phyloP scores from a whole-genome alignment of 1,140 invertebrate genomes.

The Aphis gossypii region DNA sequence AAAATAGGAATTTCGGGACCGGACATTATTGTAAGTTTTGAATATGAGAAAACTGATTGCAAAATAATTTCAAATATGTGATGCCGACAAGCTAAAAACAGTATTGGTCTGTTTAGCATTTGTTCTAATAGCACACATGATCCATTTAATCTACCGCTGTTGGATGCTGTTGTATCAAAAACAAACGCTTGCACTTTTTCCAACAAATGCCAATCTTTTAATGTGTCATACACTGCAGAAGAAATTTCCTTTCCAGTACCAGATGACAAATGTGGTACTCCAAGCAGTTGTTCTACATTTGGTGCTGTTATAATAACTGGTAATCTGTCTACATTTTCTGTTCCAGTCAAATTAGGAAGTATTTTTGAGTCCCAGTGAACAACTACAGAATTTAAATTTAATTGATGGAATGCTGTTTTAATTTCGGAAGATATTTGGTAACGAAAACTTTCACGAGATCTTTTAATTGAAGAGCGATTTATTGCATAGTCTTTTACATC shows the following conservation, averaged over 20 bases:
- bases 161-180: conserved; percentile 59
- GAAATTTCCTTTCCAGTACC: conserved; percentile 28
- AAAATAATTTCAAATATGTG: conserved; percentile 58
- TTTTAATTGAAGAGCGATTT: conserved; percentile 57
- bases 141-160: conserved; percentile 58
- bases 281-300: conserved; percentile 46
- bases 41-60: conserved; percentile 57
- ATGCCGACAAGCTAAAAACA: conserved; percentile 59
- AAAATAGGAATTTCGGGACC: conserved; percentile 6
- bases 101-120: conserved; percentile 53
- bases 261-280: conserved; percentile 24
- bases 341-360: conserved; percentile 58
- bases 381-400: conserved; percentile 49
- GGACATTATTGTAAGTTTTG: conserved; percentile 3
- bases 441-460: conserved; percentile 58
- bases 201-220: conserved; percentile 57
- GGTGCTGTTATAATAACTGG: conserved; percentile 47
- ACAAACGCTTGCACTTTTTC: conserved; percentile 58
- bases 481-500: conserved; percentile 58
- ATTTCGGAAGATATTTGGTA: conserved; percentile 58
- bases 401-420: conserved; percentile 60
- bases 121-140: conserved; percentile 58
- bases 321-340: conserved; percentile 58
- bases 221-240: conserved; percentile 45
- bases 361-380: conserved; percentile 61